A percentile compares a stretch with the other conserved stretches of the same genome.
Evolutionary conservation across 2,797 vertebrate genomes (phyloP).

Genomic region (Peromyscus nudipes): DNA sequence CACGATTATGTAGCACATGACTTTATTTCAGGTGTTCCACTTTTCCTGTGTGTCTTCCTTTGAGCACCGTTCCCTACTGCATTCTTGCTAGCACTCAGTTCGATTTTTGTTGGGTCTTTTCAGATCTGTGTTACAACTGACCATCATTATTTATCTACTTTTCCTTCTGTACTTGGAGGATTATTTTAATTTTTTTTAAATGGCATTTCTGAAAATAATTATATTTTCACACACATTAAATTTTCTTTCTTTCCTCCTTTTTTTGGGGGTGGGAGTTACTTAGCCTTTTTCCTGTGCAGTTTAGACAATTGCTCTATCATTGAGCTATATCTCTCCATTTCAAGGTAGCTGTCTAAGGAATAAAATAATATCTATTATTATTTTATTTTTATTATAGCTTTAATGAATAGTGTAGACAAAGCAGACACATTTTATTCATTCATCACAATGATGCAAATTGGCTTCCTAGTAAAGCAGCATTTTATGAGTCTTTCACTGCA

Average conservation of each 20-base stretch:
- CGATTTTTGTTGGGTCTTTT: not conserved
- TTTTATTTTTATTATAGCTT: not conserved
- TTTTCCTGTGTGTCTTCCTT: not conserved
- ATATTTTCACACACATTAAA: not conserved
- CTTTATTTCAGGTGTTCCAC: not conserved
- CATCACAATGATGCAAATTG: conserved; percentile 24
- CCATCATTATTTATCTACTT: not conserved
- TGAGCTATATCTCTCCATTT: not conserved
- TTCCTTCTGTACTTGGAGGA: not conserved
- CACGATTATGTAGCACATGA: not conserved
- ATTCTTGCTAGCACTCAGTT: not conserved
- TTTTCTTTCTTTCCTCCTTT: not conserved
- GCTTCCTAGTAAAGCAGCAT: conserved; percentile 20
- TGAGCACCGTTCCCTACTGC: not conserved
- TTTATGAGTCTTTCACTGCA: conserved; percentile 17
- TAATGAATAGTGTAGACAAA: conserved; percentile 2
- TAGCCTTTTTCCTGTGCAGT: not conserved
- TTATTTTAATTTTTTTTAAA: not conserved
- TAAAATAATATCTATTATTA: conserved; percentile 43
- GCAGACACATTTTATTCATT: conserved; percentile 9
- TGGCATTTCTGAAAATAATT: not conserved
- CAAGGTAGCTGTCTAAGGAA: conserved; percentile 37
- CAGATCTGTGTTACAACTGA: not conserved
- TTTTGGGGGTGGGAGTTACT: not conserved
- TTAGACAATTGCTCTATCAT: not conserved